phyloP scores from a whole-genome alignment of 2,797 vertebrate genomes.

The Simalia tracyae region DNA sequence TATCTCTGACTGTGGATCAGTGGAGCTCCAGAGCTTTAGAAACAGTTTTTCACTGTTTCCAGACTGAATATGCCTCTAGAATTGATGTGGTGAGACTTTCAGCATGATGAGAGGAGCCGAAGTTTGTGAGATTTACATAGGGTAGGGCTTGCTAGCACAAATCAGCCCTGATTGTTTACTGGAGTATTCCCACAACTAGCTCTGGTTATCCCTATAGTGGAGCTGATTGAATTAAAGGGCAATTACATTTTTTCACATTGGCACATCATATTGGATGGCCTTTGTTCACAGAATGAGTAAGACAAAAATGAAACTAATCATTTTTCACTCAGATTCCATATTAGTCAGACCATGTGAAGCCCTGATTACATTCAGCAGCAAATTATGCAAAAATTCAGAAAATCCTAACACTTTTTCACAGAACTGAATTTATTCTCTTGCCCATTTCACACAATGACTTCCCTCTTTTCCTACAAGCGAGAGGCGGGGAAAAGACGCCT shows the following conservation, averaged over 20 bases:
- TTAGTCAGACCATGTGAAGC: not conserved
- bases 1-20: not conserved
- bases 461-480: not conserved
- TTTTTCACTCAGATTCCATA: not conserved
- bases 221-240: not conserved
- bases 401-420: not conserved
- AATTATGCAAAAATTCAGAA: not conserved
- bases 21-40: not conserved
- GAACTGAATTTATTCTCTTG: not conserved
- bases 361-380: not conserved
- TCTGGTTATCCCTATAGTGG: not conserved
- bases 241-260: not conserved
- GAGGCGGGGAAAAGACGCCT: not conserved
- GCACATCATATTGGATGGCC: not conserved
- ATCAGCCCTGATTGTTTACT: not conserved
- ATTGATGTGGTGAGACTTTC: not conserved
- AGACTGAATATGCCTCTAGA: not conserved
- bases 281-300: not conserved
- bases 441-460: not conserved
- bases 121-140: not conserved
- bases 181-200: not conserved
- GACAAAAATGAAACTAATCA: not conserved
- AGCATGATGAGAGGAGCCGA: not conserved
- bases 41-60: not conserved
- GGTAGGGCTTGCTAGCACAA: not conserved